These are phyloP conservation scores for Cynopterus sphinx DNA, from an alignment of 2,797 vertebrate genomes.

Conservation along the genomic window DNA sequence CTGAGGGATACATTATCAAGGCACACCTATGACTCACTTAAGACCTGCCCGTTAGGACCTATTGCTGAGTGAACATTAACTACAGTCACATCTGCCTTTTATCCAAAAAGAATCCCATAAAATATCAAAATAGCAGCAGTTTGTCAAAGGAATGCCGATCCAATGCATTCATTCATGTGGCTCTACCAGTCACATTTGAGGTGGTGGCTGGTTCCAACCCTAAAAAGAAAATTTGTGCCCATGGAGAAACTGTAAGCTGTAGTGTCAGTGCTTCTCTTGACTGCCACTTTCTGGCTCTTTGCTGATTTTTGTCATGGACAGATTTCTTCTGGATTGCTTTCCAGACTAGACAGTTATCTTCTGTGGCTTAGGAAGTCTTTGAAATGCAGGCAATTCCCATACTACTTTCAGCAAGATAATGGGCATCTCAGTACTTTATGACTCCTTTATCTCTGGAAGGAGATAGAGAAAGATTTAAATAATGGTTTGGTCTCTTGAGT, in stretches of 20 bases:
- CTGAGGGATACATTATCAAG: background rate
- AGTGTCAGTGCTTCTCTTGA: background rate
- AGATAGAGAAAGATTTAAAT: background rate
- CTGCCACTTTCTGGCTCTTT: background rate
- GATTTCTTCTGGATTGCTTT: background rate
- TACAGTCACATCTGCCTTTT: background rate
- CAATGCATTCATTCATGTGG: background rate
- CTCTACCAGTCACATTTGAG: background rate
- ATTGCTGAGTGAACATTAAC: background rate
- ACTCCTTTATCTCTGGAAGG: background rate
- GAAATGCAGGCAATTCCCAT: background rate
- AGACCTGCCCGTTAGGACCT: background rate
- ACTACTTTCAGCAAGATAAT: background rate
- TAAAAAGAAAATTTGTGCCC: background rate
- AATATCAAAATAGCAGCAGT: conserved; percentile 16
- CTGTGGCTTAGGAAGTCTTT: background rate
- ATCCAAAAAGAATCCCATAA: background rate
- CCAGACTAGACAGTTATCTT: background rate
- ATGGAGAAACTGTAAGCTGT: background rate
- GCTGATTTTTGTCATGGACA: background rate
- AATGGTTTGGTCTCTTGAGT: background rate
- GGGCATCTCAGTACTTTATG: background rate
- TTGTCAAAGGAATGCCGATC: conserved; percentile 22
- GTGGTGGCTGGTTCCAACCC: background rate
- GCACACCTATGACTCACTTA: background rate